Evolutionary conservation across 2,888 invertebrate genomes (phyloP).

Genomic region (Eristalis intricaria): DNA sequence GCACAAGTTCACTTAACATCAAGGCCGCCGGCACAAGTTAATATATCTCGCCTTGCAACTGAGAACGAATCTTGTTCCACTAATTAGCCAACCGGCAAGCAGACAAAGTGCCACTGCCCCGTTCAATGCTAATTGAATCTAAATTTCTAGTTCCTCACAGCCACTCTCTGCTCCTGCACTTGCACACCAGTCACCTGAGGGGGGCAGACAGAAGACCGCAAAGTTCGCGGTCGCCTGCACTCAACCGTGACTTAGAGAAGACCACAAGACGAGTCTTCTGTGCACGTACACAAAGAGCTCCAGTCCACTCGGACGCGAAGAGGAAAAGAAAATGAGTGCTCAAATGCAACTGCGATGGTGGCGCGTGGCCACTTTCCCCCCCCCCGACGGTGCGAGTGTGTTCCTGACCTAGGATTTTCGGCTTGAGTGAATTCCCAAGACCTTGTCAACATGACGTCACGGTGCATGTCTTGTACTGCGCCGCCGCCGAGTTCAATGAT

Average conservation of each 20-base stretch:
- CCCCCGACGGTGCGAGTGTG: slow-evolving; percentile 7
- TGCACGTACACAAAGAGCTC: too few species aligned
- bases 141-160: slow-evolving; percentile 1
- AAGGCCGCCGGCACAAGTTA: not conserved
- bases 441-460: not conserved
- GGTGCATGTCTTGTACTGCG: not conserved
- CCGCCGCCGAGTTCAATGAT: not conserved
- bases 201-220: not conserved
- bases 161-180: not conserved
- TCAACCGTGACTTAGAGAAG: not conserved
- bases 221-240: not conserved
- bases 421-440: slow-evolving; percentile 8
- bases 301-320: too few species aligned
- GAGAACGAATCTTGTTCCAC: not conserved
- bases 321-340: too few species aligned
- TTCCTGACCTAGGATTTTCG: slow-evolving; percentile 44
- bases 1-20: not conserved
- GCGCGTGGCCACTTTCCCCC: not conserved
- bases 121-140: slow-evolving; percentile 51
- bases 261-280: not conserved
- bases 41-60: not conserved
- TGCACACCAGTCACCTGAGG: not conserved
- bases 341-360: not conserved
- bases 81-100: slow-evolving; percentile 1
- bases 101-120: not conserved